A percentile compares a stretch with the other conserved stretches of the same genome.
phyloP scores from a whole-genome alignment of 2,113 vertebrate genomes.

The Tetrao urogallus region DNA sequence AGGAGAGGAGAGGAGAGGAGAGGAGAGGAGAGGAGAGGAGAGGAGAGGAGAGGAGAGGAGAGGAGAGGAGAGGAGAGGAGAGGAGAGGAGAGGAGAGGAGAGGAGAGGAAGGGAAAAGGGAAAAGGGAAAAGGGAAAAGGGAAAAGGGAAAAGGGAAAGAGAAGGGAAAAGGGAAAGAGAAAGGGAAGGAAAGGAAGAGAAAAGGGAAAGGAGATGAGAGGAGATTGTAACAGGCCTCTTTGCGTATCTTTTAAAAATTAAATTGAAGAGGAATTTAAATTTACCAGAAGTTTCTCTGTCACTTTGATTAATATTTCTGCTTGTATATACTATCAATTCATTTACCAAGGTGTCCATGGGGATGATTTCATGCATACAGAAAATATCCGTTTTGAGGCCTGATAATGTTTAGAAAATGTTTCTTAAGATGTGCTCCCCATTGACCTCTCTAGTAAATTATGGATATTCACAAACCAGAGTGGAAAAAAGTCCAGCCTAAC shows the following conservation, averaged over 20 bases:
- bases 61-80: not conserved
- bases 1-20: not conserved
- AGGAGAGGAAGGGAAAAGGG: too few species aligned
- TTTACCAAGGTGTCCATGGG: not conserved
- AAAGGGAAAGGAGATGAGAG: too few species aligned
- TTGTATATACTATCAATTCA: not conserved
- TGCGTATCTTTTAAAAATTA: not conserved
- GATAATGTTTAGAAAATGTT: constrained; percentile 5
- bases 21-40: too few species aligned
- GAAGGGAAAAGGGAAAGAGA: too few species aligned
- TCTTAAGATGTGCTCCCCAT: not conserved
- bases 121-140: too few species aligned
- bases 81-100: too few species aligned
- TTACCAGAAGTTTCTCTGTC: constrained; percentile 2
- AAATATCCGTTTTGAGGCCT: not conserved
- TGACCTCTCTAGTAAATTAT: constrained; percentile 38
- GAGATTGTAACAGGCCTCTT: not conserved
- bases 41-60: too few species aligned
- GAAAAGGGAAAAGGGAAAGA: too few species aligned
- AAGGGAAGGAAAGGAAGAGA: too few species aligned
- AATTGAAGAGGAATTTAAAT: not conserved
- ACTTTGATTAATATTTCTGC: constrained; percentile 51
- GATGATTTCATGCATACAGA: not conserved
- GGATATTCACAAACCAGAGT: not conserved
- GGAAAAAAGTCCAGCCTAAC: not conserved